These are phyloP conservation scores for Aphrocallistes beatrix DNA, from an alignment of 37 sponge, comb jelly and placozoan genomes.

Conservation along the genomic window DNA sequence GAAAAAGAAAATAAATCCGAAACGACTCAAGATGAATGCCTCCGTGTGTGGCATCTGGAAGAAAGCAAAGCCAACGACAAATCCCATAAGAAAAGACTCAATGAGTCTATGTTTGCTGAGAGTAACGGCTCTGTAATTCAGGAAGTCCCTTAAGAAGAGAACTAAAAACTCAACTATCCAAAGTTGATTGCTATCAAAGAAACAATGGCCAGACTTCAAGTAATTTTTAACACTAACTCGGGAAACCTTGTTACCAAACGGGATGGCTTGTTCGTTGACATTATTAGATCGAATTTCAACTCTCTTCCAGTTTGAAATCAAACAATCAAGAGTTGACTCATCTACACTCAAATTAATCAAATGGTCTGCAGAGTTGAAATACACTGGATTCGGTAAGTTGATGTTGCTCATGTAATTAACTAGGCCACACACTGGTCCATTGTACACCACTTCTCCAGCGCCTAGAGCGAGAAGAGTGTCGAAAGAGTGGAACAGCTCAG, in stretches of 20 bases:
- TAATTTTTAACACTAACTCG: background rate
- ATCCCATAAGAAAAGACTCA: background rate
- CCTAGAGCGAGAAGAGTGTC: constrained; percentile 34
- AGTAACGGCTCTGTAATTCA: background rate
- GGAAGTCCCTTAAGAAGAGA: background rate
- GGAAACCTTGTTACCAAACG: background rate
- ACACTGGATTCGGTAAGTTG: constrained; percentile 42
- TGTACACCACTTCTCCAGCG: constrained; percentile 45
- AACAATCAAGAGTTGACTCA: no score
- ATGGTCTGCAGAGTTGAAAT: constrained; percentile 78
- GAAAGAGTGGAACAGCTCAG: constrained; percentile 64
- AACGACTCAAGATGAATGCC: constrained; percentile 26
- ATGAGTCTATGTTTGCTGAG: background rate
- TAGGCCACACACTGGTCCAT: constrained; percentile 39
- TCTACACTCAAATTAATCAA: background rate
- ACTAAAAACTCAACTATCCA: background rate
- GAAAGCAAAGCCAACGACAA: constrained; percentile 38
- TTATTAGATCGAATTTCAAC: background rate
- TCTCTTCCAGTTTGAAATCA: no score
- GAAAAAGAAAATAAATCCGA: constrained; percentile 8
- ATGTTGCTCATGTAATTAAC: constrained; percentile 30
- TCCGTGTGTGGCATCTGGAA: constrained; percentile 49
- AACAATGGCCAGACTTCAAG: background rate
- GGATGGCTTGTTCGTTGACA: background rate
- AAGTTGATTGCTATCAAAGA: background rate